Percentiles rank a stretch among this genome's conserved stretches.
Evolutionary conservation across 2,113 vertebrate species (phyloP).

Genomic region (Hyperopisus bebe): DNA sequence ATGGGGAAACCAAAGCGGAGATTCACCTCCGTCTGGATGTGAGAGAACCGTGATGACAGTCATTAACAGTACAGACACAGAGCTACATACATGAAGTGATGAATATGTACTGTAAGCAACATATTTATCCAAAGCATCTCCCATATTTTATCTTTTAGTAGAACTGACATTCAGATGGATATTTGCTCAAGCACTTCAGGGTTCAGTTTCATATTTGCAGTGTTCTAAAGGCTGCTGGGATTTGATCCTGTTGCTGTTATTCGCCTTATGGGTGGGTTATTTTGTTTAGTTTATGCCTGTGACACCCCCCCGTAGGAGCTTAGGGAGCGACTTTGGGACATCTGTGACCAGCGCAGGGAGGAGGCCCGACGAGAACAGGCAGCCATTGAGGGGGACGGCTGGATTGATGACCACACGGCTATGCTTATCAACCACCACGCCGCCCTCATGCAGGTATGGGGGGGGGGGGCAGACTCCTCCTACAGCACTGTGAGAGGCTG

Average conservation of each 20-base stretch:
- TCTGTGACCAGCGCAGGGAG: slow-evolving; percentile 71
- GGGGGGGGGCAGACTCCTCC: neutral
- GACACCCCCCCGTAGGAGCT: slow-evolving; percentile 64
- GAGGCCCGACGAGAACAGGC: slow-evolving; percentile 67
- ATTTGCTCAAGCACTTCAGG: neutral
- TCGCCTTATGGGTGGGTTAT: neutral
- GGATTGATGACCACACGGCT: slow-evolving; percentile 64
- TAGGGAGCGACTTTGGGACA: slow-evolving; percentile 75
- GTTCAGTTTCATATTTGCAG: neutral
- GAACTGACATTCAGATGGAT: neutral
- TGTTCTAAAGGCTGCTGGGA: neutral
- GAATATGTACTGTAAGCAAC: neutral
- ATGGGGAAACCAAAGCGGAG: slow-evolving; percentile 82
- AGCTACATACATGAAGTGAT: neutral
- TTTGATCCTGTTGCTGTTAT: neutral
- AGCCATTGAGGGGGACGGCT: slow-evolving; percentile 60
- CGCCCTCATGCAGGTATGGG: slow-evolving; percentile 76
- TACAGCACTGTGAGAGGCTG: neutral
- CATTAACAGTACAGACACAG: neutral
- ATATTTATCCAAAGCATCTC: neutral
- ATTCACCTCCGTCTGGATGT: slow-evolving; percentile 81
- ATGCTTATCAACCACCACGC: slow-evolving; percentile 74
- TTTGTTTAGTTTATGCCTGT: slow-evolving; percentile 7
- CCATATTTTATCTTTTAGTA: neutral
- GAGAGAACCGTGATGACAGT: slow-evolving; percentile 38